Evolutionary conservation across 2,888 invertebrate species (phyloP), one percentile per base, ranked within the genome.

Genomic region (Pseudanteris insignis): DNA sequence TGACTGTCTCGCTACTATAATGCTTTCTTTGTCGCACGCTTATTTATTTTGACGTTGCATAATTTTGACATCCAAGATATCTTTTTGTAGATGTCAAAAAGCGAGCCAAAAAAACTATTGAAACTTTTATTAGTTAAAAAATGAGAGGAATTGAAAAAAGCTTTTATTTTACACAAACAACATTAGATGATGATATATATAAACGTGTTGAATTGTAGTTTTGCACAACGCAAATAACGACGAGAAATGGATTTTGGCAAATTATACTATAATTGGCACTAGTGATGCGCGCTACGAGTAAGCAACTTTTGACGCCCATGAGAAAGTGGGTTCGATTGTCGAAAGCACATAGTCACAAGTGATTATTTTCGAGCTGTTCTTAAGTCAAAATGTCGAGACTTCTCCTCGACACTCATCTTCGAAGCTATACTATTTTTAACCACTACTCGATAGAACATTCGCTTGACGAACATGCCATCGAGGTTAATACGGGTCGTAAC

Each of bases 401-500:
- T 66, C 70, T 68, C 65, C 60, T 37, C 25, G 58, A 13, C 29
- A 28, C 18, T 50, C 28, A 26, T 28, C 40, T 13, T 9, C 51
- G 54, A 68, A 66, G 40, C 50, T n/a, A 37, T 48, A 67, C 72
- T 78, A 79, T 78, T 78, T 77, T 71, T 77, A 78, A 75, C 70
- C 46, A 65, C 65, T 62, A 70, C 67, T 61, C 67, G 69, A 65
- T 66, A 67, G 68, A 70, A 73, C 71, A 73, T 72, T 76, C 67
- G 73, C 75, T 68, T 67, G 72, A 74, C 72, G 72, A 70, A 41
- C 72, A 64, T 69, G n/a, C 37, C 15, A 72, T 76, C 77, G 78
- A 78, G 77, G 77, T 75, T 77, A 77, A 73, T 72, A 74, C 72
- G 72, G 72, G 67, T 71, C 71, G 69, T 64, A 66, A 64, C 69